Conservation (phyloP, 2,888 invertebrate genomes). For the Amblyjoppa proteus region DNA sequence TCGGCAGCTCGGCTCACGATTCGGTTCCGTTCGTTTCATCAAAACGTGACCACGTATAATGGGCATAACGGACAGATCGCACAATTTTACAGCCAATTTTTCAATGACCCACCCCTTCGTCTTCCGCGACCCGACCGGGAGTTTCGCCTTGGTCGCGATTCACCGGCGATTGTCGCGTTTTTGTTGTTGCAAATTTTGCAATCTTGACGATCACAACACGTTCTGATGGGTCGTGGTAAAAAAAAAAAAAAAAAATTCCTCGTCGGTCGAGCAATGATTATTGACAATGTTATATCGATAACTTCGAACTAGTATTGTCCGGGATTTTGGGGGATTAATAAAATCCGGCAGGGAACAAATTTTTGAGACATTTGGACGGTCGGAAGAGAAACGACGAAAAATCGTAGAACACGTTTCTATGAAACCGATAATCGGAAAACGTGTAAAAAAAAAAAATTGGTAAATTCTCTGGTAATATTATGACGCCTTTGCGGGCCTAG, state of each 20-base stretch:
- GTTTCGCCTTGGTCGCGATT: background rate
- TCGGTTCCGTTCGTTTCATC: slow-evolving; percentile 68
- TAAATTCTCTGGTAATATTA: no score
- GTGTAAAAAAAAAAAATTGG: no score
- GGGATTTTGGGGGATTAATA: no score
- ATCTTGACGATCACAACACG: background rate
- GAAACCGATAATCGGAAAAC: no score
- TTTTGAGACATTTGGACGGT: no score
- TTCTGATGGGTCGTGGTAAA: background rate
- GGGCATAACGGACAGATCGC: slow-evolving; percentile 65
- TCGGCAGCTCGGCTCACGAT: slow-evolving; percentile 63
- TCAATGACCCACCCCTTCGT: background rate
- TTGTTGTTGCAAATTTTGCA: background rate
- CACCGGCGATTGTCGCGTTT: background rate
- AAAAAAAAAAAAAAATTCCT: background rate
- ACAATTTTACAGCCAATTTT: slow-evolving; percentile 56
- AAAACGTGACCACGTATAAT: slow-evolving; percentile 70
- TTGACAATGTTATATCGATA: no score
- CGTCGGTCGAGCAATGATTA: no score
- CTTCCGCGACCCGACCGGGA: background rate
- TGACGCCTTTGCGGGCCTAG: no score
- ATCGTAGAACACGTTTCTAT: no score
- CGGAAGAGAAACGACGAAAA: no score
- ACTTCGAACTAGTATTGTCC: no score
- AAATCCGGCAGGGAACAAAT: no score